These are phyloP conservation scores for Pomacea maculata DNA, from an alignment of 1,140 invertebrate species.

Conservation along the genomic window DNA sequence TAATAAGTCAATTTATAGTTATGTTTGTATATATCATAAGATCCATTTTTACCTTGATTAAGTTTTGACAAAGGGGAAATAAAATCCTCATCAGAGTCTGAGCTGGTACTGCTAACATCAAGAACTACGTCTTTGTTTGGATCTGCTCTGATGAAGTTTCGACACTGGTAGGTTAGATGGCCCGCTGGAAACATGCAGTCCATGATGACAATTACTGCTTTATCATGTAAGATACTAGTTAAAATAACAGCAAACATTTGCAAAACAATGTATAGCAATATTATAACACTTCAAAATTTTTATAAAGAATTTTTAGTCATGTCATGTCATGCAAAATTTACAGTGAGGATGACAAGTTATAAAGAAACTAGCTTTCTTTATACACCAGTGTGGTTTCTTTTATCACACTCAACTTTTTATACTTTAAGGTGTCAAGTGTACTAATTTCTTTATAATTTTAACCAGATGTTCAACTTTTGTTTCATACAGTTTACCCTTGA, in stretches of 20 bases:
- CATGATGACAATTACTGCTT: not conserved
- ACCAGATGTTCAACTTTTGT: too few relatives aligned
- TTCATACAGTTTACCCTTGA: too few relatives aligned
- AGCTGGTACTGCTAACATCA: constrained; percentile 95
- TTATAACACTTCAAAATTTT: not conserved
- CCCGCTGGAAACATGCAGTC: constrained; percentile 70
- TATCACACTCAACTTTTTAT: too few relatives aligned
- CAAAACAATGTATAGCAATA: not conserved
- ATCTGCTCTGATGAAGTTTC: constrained; percentile 93
- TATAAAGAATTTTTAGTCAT: not conserved
- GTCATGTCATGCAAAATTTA: too few relatives aligned
- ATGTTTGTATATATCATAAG: constrained; percentile 5
- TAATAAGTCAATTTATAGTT: not conserved
- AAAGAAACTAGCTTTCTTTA: too few relatives aligned
- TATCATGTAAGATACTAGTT: not conserved
- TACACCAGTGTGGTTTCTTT: too few relatives aligned
- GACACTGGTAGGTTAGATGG: constrained; percentile 94
- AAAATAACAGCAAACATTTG: not conserved
- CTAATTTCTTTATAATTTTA: too few relatives aligned
- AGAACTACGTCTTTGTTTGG: constrained; percentile 84
- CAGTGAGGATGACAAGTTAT: too few relatives aligned
- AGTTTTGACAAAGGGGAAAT: constrained; percentile 56
- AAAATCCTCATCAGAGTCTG: constrained; percentile 80
- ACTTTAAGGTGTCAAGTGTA: too few relatives aligned
- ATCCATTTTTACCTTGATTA: constrained; percentile 35